A percentile compares a stretch with the other conserved stretches of the same genome.
These are phyloP conservation scores for Hydractinia symbiolongicarpus DNA, from an alignment of 30 jellyfish, hydroid and myxozoan species.

Conservation along the genomic window DNA sequence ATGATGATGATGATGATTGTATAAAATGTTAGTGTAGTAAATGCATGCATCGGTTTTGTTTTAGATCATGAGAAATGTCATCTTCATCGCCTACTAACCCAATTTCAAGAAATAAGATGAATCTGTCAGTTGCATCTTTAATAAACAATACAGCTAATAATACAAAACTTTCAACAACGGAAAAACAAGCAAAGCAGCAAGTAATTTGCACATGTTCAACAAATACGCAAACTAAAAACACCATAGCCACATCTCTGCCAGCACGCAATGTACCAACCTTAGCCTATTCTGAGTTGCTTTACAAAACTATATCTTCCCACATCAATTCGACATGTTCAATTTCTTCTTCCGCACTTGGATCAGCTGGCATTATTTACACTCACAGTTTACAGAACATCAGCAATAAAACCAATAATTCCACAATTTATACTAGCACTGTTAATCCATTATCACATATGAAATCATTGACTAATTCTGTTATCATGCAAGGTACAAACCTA, in stretches of 20 bases:
- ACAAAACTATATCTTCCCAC: not conserved
- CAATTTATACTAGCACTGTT: not conserved
- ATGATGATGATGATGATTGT: not conserved
- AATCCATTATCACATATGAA: not conserved
- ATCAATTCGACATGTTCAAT: not conserved
- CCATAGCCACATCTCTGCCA: not conserved
- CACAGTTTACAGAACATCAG: not conserved
- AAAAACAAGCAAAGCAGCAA: not conserved
- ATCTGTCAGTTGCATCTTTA: slow-evolving; percentile 9
- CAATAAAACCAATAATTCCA: not conserved
- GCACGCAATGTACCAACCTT: not conserved
- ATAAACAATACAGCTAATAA: not conserved
- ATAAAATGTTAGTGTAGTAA: not conserved
- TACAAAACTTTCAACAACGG: too few relatives aligned
- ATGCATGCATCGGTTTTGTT: not conserved
- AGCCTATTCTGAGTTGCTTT: slow-evolving; percentile 5
- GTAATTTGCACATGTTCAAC: slow-evolving; percentile 4
- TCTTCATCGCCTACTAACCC: not conserved
- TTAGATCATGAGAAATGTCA: not conserved
- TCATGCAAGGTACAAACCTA: not conserved
- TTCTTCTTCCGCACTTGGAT: not conserved
- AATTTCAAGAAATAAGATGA: not conserved
- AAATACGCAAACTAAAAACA: not conserved
- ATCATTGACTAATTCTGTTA: slow-evolving; percentile 9
- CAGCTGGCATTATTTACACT: not conserved